These are phyloP conservation scores for Hedya salicella DNA, from an alignment of 2,888 invertebrate genomes.

Conservation along the genomic window DNA sequence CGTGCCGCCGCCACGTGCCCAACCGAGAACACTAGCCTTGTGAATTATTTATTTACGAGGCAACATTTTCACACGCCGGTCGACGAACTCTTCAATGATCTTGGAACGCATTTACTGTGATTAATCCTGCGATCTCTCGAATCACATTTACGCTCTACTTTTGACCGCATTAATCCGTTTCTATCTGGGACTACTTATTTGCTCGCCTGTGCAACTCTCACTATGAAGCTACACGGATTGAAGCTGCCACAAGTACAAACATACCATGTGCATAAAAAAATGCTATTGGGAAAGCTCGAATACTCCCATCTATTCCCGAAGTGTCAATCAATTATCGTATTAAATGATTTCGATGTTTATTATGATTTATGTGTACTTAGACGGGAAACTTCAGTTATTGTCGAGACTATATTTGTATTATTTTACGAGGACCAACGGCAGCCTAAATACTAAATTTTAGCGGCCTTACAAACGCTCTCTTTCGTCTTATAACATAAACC, in stretches of 20 bases:
- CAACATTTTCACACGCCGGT: slow-evolving; percentile 85
- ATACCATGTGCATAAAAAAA: too few species aligned
- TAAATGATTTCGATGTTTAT: too few species aligned
- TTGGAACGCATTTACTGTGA: slow-evolving; percentile 81
- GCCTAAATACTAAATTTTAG: background rate
- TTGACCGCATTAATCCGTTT: slow-evolving; percentile 20
- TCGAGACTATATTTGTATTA: too few species aligned
- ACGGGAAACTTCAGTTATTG: too few species aligned
- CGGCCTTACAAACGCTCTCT: slow-evolving; percentile 17
- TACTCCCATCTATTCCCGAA: too few species aligned
- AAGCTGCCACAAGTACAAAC: too few species aligned
- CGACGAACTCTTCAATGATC: slow-evolving; percentile 81
- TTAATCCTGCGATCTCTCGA: slow-evolving; percentile 73
- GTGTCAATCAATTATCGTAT: too few species aligned
- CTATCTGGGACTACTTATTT: background rate
- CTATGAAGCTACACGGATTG: background rate
- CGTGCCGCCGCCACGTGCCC: slow-evolving; percentile 81
- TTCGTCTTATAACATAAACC: slow-evolving; percentile 21
- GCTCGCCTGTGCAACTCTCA: background rate
- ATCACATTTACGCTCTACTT: slow-evolving; percentile 37
- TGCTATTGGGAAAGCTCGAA: too few species aligned
- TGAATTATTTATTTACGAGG: slow-evolving; percentile 85
- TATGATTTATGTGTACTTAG: too few species aligned
- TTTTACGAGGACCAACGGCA: background rate
- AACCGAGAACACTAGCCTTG: slow-evolving; percentile 84